Conservation (phyloP, 2,113 vertebrate species). For the Halichoeres trimaculatus region DNA sequence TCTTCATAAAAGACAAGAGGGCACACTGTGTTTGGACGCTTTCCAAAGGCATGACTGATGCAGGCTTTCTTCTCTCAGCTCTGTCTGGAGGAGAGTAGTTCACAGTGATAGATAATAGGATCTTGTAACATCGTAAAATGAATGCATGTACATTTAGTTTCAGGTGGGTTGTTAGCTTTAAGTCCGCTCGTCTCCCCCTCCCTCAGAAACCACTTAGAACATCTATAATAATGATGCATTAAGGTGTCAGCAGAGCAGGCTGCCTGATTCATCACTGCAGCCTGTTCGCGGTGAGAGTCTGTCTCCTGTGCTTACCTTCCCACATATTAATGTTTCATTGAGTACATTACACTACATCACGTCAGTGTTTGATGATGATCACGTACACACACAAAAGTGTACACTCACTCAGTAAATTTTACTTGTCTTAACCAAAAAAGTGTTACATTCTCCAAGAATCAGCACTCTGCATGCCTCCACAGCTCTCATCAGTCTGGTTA, state of each 20-base stretch:
- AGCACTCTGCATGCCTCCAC: not conserved
- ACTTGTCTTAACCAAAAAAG: not conserved
- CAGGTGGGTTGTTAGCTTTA: slow-evolving; percentile 56
- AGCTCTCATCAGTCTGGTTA: too few species aligned
- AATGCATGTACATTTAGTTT: slow-evolving; percentile 44
- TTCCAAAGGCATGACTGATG: slow-evolving; percentile 5
- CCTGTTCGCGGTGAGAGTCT: slow-evolving; percentile 79
- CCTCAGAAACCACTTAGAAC: slow-evolving; percentile 79
- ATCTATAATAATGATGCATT: slow-evolving; percentile 87
- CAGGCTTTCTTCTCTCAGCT: slow-evolving; percentile 11
- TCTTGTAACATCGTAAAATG: slow-evolving; percentile 28
- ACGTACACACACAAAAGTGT: slow-evolving; percentile 1
- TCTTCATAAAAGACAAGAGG: not conserved
- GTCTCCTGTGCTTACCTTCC: slow-evolving; percentile 60
- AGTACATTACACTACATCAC: slow-evolving; percentile 58
- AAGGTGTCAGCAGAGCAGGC: slow-evolving; percentile 76
- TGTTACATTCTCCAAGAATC: not conserved
- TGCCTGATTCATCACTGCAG: slow-evolving; percentile 85
- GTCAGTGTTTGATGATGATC: slow-evolving; percentile 46
- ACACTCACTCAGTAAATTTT: not conserved
- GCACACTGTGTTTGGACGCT: not conserved
- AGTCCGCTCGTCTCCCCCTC: slow-evolving; percentile 42
- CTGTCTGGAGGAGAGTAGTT: slow-evolving; percentile 11
- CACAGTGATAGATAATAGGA: slow-evolving; percentile 31
- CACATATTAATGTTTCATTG: slow-evolving; percentile 65